phyloP scores from a whole-genome alignment of 2,113 vertebrate genomes.

The Shinisaurus crocodilurus region DNA sequence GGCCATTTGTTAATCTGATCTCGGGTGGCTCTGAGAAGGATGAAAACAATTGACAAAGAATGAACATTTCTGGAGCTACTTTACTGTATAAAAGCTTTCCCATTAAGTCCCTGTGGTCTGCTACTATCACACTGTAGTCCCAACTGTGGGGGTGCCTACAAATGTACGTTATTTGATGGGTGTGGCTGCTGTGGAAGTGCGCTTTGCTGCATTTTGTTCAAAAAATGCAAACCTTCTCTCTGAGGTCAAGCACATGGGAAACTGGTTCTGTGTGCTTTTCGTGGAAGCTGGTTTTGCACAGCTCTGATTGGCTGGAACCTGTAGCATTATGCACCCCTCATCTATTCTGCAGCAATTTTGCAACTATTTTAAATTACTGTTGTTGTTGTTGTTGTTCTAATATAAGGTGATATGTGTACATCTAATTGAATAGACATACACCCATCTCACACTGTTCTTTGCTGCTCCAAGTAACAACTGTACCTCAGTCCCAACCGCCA shows the following conservation, averaged over 20 bases:
- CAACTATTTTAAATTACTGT: not conserved
- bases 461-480: not conserved
- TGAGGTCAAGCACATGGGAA: not conserved
- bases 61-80: not conserved
- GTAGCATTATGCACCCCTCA: not conserved
- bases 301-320: not conserved
- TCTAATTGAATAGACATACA: not conserved
- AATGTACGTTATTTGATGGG: not conserved
- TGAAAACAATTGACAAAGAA: not conserved
- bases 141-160: not conserved
- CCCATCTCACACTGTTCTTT: not conserved
- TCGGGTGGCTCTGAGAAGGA: slow-evolving; percentile 7
- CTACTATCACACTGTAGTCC: not conserved
- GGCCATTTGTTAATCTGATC: slow-evolving; percentile 26
- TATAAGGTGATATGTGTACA: too few relatives aligned
- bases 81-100: not conserved
- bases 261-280: not conserved
- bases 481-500: not conserved
- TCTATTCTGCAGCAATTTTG: not conserved
- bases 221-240: not conserved
- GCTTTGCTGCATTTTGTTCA: not conserved
- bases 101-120: not conserved
- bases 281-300: not conserved
- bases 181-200: too few relatives aligned
- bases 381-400: too few relatives aligned